Evolutionary conservation across 92 coral and sea anemone species (phyloP).

Genomic region (Parazoanthus darwini): DNA sequence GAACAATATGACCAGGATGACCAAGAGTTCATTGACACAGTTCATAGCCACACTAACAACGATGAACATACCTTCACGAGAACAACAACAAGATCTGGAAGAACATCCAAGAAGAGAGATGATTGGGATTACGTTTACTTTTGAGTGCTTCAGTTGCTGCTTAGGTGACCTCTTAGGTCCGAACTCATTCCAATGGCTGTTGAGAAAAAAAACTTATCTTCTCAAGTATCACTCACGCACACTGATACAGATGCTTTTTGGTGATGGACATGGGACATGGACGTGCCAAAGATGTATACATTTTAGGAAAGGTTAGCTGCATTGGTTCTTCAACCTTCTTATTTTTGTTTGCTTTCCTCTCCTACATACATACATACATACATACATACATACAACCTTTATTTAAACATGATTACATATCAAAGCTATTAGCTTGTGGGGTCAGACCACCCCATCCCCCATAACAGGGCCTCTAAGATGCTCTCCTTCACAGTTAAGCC

Average conservation of each 20-base stretch:
- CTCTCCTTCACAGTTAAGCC: too few species aligned
- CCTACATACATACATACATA: too few species aligned
- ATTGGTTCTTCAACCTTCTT: constrained; percentile 25
- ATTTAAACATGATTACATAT: too few species aligned
- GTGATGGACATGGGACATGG: constrained; percentile 30
- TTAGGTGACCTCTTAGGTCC: constrained; percentile 31
- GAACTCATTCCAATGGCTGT: constrained; percentile 29
- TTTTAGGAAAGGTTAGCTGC: constrained; percentile 28
- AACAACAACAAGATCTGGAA: constrained; percentile 21
- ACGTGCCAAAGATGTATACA: constrained; percentile 28
- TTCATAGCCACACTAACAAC: constrained; percentile 30
- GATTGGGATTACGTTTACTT: constrained; percentile 28
- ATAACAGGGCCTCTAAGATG: too few species aligned
- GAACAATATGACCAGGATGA: constrained; percentile 30
- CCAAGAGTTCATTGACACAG: constrained; percentile 29
- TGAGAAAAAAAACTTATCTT: constrained; percentile 23
- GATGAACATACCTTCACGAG: constrained; percentile 25
- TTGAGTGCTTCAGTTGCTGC: constrained; percentile 38
- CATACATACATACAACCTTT: too few species aligned
- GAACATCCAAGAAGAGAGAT: constrained; percentile 28
- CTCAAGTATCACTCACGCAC: constrained; percentile 29
- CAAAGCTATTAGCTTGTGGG: too few species aligned
- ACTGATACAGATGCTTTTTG: constrained; percentile 16
- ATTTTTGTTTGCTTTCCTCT: constrained; percentile 18
- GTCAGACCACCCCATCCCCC: too few species aligned